These are phyloP conservation scores for Litoditis marina DNA, from an alignment of 2,888 invertebrate genomes.

Conservation along the genomic window DNA sequence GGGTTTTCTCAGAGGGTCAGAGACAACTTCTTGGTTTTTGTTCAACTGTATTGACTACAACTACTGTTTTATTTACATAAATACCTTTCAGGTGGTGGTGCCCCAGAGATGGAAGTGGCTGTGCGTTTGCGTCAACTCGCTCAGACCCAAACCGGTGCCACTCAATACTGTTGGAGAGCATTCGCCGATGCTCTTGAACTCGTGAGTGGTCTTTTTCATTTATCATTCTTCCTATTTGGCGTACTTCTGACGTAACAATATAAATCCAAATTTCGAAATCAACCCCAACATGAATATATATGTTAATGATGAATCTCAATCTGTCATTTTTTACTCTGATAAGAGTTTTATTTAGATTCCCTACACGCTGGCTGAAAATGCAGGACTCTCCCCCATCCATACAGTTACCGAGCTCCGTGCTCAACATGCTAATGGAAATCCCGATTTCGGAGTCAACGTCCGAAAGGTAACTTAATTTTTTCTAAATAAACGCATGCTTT, in stretches of 20 bases:
- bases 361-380: conserved; percentile 85
- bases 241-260: no score
- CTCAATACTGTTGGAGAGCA: conserved; percentile 89
- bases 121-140: conserved; percentile 78
- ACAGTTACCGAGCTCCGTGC: conserved; percentile 94
- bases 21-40: neutral
- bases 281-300: no score
- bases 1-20: no score
- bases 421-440: conserved; percentile 82
- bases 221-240: neutral
- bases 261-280: neutral
- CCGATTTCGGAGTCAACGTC: conserved; percentile 89
- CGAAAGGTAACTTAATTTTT: conserved; percentile 72
- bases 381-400: conserved; percentile 85
- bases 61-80: neutral
- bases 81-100: conserved; percentile 84
- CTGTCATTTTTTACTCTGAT: neutral
- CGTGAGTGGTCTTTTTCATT: no score
- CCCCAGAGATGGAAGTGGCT: conserved; percentile 92
- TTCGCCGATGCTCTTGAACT: conserved; percentile 89
- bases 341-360: conserved; percentile 71
- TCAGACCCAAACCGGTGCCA: conserved; percentile 78
- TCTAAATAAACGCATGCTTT: no score
- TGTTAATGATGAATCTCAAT: neutral
- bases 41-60: conserved; percentile 46